phyloP scores from a whole-genome alignment of 2,113 vertebrate genomes.

The Platycercus adscitus region DNA sequence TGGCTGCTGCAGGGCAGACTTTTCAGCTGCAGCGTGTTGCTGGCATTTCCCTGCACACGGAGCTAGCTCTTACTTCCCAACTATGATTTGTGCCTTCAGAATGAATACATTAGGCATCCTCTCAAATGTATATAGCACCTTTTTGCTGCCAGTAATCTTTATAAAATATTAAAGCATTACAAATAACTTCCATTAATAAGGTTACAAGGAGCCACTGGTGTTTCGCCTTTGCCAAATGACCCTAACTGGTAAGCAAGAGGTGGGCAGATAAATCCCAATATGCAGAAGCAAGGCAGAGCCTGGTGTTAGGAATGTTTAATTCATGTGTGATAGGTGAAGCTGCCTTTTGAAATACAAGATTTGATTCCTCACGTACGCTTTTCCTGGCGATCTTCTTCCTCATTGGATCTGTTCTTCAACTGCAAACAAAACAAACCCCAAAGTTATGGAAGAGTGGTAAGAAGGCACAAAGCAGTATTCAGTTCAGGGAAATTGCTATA shows the following conservation, averaged over 20 bases:
- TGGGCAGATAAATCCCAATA: neutral
- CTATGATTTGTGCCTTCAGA: neutral
- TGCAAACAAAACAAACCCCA: neutral
- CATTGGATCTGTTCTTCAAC: neutral
- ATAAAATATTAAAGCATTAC: neutral
- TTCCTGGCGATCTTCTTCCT: neutral
- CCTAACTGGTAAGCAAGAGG: neutral
- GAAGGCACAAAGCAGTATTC: neutral
- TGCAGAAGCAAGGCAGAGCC: neutral
- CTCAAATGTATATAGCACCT: neutral
- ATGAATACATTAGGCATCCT: neutral
- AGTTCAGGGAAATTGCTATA: neutral
- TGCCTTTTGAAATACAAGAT: neutral
- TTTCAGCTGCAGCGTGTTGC: accelerated
- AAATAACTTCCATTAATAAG: neutral
- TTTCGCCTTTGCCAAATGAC: neutral
- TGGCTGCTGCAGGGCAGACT: neutral
- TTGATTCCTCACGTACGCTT: neutral
- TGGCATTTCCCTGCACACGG: neutral
- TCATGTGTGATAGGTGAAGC: neutral
- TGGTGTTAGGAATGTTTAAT: neutral
- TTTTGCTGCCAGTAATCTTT: neutral
- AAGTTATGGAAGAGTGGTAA: neutral
- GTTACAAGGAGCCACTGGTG: neutral
- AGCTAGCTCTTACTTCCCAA: neutral